A percentile compares a stretch with the other conserved stretches of the same genome.
Evolutionary conservation across 2,113 vertebrate genomes (phyloP).

Genomic region (Vidua chalybeata): DNA sequence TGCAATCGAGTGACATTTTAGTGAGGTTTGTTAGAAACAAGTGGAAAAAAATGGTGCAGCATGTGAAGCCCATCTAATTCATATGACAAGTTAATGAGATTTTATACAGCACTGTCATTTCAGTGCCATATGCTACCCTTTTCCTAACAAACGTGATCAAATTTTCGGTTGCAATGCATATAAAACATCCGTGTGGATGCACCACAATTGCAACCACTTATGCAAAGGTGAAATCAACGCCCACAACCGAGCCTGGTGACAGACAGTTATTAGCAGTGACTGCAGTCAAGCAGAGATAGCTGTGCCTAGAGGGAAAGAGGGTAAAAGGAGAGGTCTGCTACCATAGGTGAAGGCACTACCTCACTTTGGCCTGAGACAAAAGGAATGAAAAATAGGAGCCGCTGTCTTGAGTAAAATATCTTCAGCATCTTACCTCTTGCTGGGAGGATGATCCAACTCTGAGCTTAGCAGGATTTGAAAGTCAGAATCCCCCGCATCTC

Average conservation of each 20-base stretch:
- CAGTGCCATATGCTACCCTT: background rate
- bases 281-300: background rate
- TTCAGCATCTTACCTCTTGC: background rate
- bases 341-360: background rate
- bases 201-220: background rate
- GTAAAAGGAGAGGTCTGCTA: background rate
- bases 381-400: background rate
- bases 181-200: background rate
- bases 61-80: background rate
- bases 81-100: background rate
- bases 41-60: background rate
- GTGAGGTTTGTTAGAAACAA: background rate
- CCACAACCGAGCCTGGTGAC: background rate
- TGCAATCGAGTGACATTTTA: background rate
- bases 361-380: background rate
- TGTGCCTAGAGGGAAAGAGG: background rate
- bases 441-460: background rate
- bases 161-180: background rate
- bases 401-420: slow-evolving; percentile 27
- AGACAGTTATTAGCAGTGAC: background rate
- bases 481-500: background rate
- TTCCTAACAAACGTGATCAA: background rate
- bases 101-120: background rate
- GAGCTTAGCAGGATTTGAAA: slow-evolving; percentile 7
- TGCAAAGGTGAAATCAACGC: background rate